phyloP scores from a whole-genome alignment of 2,888 invertebrate genomes.

The Zeuzera pyrina region DNA sequence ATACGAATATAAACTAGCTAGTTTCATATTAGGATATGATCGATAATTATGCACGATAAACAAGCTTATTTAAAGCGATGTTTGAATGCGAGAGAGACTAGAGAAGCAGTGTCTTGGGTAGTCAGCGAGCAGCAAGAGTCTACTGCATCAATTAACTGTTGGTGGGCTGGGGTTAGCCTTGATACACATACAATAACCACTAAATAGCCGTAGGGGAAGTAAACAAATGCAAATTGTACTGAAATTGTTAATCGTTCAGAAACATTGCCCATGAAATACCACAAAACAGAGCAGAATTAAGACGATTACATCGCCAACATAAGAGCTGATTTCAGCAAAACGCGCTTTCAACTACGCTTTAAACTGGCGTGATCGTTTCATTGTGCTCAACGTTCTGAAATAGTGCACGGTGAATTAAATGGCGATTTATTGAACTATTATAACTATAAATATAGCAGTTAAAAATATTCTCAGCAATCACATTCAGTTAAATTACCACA shows the following conservation, averaged over 20 bases:
- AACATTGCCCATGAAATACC: neutral
- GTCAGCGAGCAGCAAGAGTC: constrained; percentile 62
- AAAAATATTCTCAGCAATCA: constrained; percentile 70
- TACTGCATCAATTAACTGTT: constrained; percentile 71
- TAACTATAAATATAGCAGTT: constrained; percentile 65
- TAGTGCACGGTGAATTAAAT: constrained; percentile 21
- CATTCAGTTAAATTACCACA: constrained; percentile 69
- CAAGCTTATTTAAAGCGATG: constrained; percentile 52
- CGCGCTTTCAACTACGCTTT: too few relatives aligned
- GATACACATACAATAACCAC: constrained; percentile 27
- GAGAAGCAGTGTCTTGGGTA: constrained; percentile 60
- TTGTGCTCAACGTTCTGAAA: neutral
- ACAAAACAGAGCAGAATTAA: neutral
- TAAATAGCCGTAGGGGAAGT: constrained; percentile 31
- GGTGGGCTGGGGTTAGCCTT: constrained; percentile 56
- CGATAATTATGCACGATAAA: constrained; percentile 68
- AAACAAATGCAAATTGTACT: constrained; percentile 41
- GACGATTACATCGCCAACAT: neutral
- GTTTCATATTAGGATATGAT: constrained; percentile 67
- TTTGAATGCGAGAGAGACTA: constrained; percentile 68
- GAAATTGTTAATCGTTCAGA: neutral
- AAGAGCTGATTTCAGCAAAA: too few relatives aligned
- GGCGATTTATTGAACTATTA: constrained; percentile 54
- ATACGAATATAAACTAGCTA: constrained; percentile 70
- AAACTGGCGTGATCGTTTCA: too few relatives aligned